These are phyloP conservation scores for Eufriesea mexicana DNA, from an alignment of 1,140 invertebrate genomes.

Conservation along the genomic window DNA sequence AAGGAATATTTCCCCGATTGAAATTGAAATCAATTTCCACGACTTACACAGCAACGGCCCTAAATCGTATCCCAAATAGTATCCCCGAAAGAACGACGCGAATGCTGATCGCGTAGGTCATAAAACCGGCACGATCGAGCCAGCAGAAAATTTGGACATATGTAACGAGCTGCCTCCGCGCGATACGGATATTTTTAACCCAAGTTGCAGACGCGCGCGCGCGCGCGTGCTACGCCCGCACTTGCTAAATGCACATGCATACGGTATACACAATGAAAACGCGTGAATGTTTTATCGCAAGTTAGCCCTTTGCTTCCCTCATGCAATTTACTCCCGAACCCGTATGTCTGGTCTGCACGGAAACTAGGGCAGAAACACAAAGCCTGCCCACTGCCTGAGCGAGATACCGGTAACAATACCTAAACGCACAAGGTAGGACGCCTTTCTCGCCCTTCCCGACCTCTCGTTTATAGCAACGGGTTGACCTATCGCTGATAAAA, in stretches of 20 bases:
- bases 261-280: conserved; percentile 70
- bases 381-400: conserved; percentile 74
- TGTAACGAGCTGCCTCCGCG: conserved; percentile 51
- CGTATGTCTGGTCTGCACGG: conserved; percentile 69
- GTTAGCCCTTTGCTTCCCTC: conserved; percentile 70
- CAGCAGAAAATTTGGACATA: conserved; percentile 20
- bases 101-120: background rate
- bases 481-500: conserved; percentile 65
- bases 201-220: conserved; percentile 56
- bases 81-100: too few relatives aligned
- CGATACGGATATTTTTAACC: conserved; percentile 79
- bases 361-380: conserved; percentile 80
- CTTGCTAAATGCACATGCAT: background rate
- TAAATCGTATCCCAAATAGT: too few relatives aligned
- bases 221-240: background rate
- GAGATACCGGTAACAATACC: conserved; percentile 78
- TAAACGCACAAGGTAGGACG: conserved; percentile 74
- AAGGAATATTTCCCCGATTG: too few relatives aligned
- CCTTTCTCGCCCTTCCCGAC: conserved; percentile 44
- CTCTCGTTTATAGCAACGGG: conserved; percentile 39
- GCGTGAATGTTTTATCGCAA: conserved; percentile 79
- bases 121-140: background rate
- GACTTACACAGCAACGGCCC: too few relatives aligned
- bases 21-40: too few relatives aligned
- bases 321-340: conserved; percentile 71